Percentiles rank a stretch among this genome's conserved stretches.
Conservation (phyloP, 2,888 invertebrate genomes). For the Pinctada fucata region DNA sequence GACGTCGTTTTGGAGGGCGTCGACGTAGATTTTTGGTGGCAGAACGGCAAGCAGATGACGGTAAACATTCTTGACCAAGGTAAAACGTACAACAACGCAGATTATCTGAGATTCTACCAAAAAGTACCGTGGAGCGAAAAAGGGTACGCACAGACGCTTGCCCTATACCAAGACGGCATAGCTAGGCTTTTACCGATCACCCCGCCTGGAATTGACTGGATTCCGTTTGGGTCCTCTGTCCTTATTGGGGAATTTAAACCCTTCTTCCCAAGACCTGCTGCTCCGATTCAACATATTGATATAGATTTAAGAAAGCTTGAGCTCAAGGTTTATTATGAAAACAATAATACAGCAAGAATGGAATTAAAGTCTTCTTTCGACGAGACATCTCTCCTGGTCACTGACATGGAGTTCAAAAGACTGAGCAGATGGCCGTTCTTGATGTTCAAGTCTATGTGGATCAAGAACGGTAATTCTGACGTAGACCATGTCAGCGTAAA, state of each 20-base stretch:
- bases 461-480: conserved; percentile 57
- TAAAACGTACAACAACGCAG: conserved; percentile 36
- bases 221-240: conserved; percentile 64
- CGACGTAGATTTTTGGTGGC: conserved; percentile 59
- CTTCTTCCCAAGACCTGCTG: conserved; percentile 41
- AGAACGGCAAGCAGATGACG: conserved; percentile 56
- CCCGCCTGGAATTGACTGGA: conserved; percentile 62
- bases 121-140: conserved; percentile 52
- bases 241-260: conserved; percentile 57
- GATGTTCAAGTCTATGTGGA: conserved; percentile 60
- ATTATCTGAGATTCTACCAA: conserved; percentile 53
- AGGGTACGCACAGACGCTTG: conserved; percentile 57
- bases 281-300: conserved; percentile 51
- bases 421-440: conserved; percentile 45
- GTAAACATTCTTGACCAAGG: conserved; percentile 42
- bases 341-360: conserved; percentile 39
- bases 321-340: conserved; percentile 47
- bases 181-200: conserved; percentile 54
- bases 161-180: conserved; percentile 63
- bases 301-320: conserved; percentile 44
- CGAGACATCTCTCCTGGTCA: conserved; percentile 28
- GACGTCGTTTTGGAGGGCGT: conserved; percentile 53
- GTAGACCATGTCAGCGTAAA: conserved; percentile 59
- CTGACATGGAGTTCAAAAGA: conserved; percentile 24
- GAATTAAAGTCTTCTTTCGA: conserved; percentile 18